Conservation (phyloP, 2,113 vertebrate genomes). For the Choloepus hoffmanni region DNA sequence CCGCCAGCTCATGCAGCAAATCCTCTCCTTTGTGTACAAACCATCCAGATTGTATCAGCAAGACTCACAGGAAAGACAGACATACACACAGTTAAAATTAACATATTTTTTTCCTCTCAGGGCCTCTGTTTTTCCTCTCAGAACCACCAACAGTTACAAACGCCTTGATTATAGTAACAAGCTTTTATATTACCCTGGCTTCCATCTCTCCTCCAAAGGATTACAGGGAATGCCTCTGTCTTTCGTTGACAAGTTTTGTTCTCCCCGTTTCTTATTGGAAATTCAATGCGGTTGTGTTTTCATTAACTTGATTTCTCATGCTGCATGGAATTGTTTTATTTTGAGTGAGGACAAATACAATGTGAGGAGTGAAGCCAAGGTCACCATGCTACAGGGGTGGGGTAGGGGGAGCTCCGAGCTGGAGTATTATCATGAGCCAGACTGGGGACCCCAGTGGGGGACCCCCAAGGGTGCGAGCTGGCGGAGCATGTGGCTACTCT, state of each 20-base stretch:
- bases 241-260: neutral
- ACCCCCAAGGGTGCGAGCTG: accelerated
- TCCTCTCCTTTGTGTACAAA: neutral
- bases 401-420: neutral
- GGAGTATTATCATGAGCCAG: neutral
- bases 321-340: neutral
- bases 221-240: neutral
- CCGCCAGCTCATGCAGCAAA: neutral
- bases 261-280: constrained; percentile 31
- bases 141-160: neutral
- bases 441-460: neutral
- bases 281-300: neutral
- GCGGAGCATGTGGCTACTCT: neutral
- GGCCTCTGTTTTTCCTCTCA: neutral
- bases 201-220: neutral
- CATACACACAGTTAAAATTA: neutral
- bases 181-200: neutral
- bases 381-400: neutral
- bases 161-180: neutral
- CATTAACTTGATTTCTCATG: constrained; percentile 11
- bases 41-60: neutral
- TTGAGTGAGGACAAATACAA: neutral
- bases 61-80: neutral
- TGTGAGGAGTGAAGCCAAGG: neutral
- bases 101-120: accelerated